phyloP scores from a whole-genome alignment of 1,140 invertebrate genomes.

The Macrotrachela quadricornifera region DNA sequence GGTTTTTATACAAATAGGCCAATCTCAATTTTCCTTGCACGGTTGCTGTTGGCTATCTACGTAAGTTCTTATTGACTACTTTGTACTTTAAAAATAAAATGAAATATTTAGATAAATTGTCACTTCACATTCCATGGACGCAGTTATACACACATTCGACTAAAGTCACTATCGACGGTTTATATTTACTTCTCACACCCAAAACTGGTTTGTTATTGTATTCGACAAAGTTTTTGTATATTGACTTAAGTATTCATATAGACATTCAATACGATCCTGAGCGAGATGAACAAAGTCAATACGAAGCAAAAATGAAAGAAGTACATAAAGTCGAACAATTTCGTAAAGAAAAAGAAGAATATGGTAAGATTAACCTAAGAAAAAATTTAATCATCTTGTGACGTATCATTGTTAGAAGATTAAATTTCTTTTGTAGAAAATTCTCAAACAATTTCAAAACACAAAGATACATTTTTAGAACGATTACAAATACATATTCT shows the following conservation, averaged over 20 bases:
- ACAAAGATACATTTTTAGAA: constrained; percentile 74
- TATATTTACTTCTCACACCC: constrained; percentile 68
- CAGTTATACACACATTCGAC: constrained; percentile 81
- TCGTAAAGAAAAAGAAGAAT: constrained; percentile 40
- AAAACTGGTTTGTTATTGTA: constrained; percentile 38
- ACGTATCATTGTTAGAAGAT: too few species aligned
- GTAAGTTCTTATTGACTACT: too few species aligned
- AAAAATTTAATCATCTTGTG: too few species aligned
- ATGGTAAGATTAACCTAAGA: too few species aligned
- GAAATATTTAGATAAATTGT: constrained; percentile 39
- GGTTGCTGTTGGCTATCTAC: too few species aligned
- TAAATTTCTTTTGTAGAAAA: neutral
- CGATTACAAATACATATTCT: constrained; percentile 83
- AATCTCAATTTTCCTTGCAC: too few species aligned
- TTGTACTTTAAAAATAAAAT: too few species aligned
- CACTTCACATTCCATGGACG: constrained; percentile 86
- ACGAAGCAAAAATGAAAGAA: constrained; percentile 61
- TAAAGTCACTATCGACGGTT: constrained; percentile 59
- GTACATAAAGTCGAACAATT: constrained; percentile 46
- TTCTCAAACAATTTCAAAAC: constrained; percentile 3
- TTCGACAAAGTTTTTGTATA: neutral
- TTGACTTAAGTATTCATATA: constrained; percentile 12
- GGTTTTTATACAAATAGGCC: too few species aligned
- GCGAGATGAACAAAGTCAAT: constrained; percentile 56
- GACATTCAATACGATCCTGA: constrained; percentile 64